Percentiles rank a stretch among this genome's conserved stretches.
These are phyloP conservation scores for Callospermophilus lateralis DNA, from an alignment of 2,113 vertebrate species.

Conservation along the genomic window DNA sequence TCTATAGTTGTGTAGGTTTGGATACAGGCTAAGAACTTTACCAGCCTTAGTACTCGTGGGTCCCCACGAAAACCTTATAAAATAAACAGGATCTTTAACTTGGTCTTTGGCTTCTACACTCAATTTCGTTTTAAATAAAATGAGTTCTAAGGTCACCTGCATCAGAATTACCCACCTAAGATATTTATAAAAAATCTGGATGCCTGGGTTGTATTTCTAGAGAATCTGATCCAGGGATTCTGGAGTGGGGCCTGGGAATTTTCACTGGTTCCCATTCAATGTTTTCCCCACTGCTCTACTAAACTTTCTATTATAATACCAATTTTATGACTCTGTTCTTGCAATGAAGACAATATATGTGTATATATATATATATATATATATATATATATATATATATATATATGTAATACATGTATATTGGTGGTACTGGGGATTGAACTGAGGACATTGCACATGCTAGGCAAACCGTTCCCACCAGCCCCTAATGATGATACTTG, in stretches of 20 bases:
- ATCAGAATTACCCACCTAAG: not conserved
- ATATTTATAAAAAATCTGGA: not conserved
- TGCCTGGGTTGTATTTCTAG: not conserved
- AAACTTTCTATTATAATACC: not conserved
- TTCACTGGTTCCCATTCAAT: not conserved
- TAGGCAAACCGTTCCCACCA: too few species aligned
- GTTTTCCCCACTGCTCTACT: not conserved
- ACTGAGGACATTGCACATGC: not conserved
- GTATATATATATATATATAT: too few species aligned
- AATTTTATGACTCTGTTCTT: not conserved
- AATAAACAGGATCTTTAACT: not conserved
- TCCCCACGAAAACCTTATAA: not conserved
- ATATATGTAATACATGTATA: not conserved
- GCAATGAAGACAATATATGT: not conserved
- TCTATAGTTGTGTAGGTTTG: not conserved
- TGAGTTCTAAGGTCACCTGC: not conserved
- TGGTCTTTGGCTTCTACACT: not conserved
- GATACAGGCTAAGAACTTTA: not conserved
- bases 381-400: too few species aligned
- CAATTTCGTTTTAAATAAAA: not conserved
- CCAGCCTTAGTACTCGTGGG: not conserved
- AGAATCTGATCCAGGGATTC: not conserved
- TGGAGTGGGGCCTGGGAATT: not conserved
- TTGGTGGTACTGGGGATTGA: not conserved
- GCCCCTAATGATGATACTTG: not conserved